Evolutionary conservation across 2,797 vertebrate genomes (phyloP), one percentile per base, ranked within the genome.

Genomic region (Acropternis orthonyx): DNA sequence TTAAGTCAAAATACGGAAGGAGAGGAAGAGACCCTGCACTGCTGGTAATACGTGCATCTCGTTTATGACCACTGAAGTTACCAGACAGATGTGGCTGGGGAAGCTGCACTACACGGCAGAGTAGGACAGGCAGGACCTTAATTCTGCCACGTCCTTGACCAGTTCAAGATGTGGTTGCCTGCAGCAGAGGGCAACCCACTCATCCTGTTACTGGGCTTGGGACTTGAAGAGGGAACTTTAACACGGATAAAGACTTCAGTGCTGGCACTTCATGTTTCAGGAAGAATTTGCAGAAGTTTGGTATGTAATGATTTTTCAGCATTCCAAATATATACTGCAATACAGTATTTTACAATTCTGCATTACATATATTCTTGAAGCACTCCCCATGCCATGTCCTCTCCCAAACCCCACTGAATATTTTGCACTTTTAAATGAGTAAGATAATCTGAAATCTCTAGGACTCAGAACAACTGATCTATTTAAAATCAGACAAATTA

Each of bases 131-230:
- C 39, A 74, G 23, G 17, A 22, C 32, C 48, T 34, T 2, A 10
- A 24, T 20, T 19, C n/a, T 5, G 2, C 37, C 55, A 21, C 43
- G 10, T 4, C 68, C 49, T 63, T n/a, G 36, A 12, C 26, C 6
- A 1, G 14, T 6, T 23, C n/a, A 26, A 36, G 20, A 14, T 2
- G 3, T 4, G 30, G 6, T 1, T 26, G 5, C 5, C 32, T 1
- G 2, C 52, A 73, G 59, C 3, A 0, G 13, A 51, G 22, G 22
- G 20, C 18, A 74, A 63, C 9, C 13, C 43, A 20, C 56, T 17
- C 56, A 22, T 13, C 23, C 49, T 28, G 12, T 6, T 8, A 34
- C 2, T 63, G 73, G 37, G 28, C 37, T 56, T 37, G 23, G 16
- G 21, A 41, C 34, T 44, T 56, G 28, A 1, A 46, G 12, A 62